Percentiles rank a stretch among this genome's conserved stretches.
These are phyloP conservation scores for Trematomus loennbergii DNA, from an alignment of 2,113 vertebrate genomes.

Conservation along the genomic window DNA sequence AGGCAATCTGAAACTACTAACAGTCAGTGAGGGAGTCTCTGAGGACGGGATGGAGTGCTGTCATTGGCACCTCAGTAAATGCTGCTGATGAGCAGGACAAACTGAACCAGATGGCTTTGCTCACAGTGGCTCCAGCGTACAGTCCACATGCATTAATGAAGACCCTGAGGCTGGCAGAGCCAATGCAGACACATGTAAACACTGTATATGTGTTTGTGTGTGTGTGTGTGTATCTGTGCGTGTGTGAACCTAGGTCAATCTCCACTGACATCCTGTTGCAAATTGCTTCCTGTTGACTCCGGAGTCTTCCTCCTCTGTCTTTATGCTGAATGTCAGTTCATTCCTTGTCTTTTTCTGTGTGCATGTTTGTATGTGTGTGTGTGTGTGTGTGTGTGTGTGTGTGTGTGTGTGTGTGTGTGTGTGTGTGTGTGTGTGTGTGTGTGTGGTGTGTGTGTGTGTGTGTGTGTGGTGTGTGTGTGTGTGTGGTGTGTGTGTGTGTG, in stretches of 20 bases:
- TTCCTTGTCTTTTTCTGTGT: conserved; percentile 7
- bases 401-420: neutral
- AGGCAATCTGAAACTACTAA: neutral
- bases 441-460: neutral
- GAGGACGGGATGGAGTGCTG: conserved; percentile 27
- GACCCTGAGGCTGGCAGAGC: conserved; percentile 64
- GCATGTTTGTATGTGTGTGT: neutral
- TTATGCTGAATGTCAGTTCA: conserved; percentile 21
- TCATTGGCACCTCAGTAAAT: conserved; percentile 70
- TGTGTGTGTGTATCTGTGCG: conserved; percentile 25
- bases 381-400: neutral
- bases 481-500: neutral
- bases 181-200: conserved; percentile 45
- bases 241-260: conserved; percentile 49
- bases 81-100: conserved; percentile 66
- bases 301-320: conserved; percentile 54
- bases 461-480: neutral
- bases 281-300: conserved; percentile 79
- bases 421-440: neutral
- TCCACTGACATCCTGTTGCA: conserved; percentile 67
- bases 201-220: conserved; percentile 27
- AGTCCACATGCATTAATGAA: conserved; percentile 71
- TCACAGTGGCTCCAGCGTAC: conserved; percentile 60
- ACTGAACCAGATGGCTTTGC: conserved; percentile 76
- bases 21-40: conserved; percentile 34